Evolutionary conservation across 1,140 invertebrate species (phyloP).

Genomic region (Rhagoletis zephyria): DNA sequence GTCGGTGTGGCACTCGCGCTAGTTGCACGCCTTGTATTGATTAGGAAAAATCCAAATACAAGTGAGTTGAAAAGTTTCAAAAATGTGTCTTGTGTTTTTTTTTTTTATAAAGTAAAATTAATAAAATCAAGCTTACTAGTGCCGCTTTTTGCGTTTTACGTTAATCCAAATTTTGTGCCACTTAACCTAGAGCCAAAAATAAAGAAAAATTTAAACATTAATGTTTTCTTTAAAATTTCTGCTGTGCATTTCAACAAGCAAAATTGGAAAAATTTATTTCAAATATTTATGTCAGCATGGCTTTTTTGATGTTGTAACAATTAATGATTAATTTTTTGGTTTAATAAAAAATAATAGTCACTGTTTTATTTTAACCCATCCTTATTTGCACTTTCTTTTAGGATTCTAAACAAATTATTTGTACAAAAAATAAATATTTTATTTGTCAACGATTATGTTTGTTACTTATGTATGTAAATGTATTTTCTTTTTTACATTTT

Average conservation of each 20-base stretch:
- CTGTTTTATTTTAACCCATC: not conserved
- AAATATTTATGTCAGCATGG: conserved; percentile 54
- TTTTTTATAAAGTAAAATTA: conserved; percentile 18
- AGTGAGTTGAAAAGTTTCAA: conserved; percentile 69
- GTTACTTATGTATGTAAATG: conserved; percentile 47
- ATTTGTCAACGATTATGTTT: conserved; percentile 23
- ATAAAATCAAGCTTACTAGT: conserved; percentile 43
- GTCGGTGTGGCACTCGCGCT: conserved; percentile 83
- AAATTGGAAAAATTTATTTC: conserved; percentile 7
- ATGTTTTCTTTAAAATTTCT: not conserved
- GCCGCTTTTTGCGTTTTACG: conserved; percentile 40
- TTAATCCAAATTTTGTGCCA: conserved; percentile 49
- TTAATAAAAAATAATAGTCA: too few relatives aligned
- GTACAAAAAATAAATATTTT: conserved; percentile 15
- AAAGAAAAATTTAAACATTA: not conserved
- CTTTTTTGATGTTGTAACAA: not conserved
- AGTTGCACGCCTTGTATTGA: conserved; percentile 83
- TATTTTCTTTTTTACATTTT: conserved; percentile 54
- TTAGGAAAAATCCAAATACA: conserved; percentile 74
- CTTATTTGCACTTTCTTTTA: conserved; percentile 70
- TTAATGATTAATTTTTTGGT: not conserved
- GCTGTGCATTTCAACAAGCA: not conserved
- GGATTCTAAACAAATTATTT: conserved; percentile 8
- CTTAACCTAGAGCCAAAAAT: conserved; percentile 50
- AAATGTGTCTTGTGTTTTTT: not conserved